These are phyloP conservation scores for Montipora capricornis DNA, from an alignment of 64 coral and sea anemone species.

Conservation along the genomic window DNA sequence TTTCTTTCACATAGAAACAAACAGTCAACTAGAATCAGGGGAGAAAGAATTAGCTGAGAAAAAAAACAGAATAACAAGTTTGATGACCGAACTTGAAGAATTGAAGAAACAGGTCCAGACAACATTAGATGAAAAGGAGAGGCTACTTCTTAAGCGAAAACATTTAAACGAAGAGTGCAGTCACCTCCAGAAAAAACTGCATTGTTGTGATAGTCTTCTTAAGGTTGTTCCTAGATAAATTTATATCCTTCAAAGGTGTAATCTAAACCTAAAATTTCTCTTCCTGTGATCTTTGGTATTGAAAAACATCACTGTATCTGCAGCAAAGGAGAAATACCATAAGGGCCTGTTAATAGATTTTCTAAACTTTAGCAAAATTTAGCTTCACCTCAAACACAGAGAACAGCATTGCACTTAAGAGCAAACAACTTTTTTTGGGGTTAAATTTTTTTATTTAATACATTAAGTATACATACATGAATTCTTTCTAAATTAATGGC, in stretches of 20 bases:
- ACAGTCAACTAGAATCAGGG: slow-evolving; percentile 24
- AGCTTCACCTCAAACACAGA: too few relatives aligned
- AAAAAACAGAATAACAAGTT: background rate
- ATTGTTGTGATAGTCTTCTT: slow-evolving; percentile 64
- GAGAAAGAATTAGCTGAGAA: slow-evolving; percentile 53
- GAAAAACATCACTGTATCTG: too few relatives aligned
- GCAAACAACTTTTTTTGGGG: too few relatives aligned
- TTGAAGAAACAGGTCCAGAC: slow-evolving; percentile 21
- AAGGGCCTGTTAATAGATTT: too few relatives aligned
- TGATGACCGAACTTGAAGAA: slow-evolving; percentile 24
- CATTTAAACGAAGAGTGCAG: slow-evolving; percentile 43
- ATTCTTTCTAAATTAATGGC: too few relatives aligned
- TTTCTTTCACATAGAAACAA: slow-evolving; percentile 20
- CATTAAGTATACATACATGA: too few relatives aligned
- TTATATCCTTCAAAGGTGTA: background rate
- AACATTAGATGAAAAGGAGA: background rate
- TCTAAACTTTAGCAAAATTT: too few relatives aligned
- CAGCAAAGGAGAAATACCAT: too few relatives aligned
- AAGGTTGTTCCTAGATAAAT: slow-evolving; percentile 32
- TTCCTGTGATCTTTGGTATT: too few relatives aligned
- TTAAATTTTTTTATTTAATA: too few relatives aligned
- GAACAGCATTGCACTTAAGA: too few relatives aligned
- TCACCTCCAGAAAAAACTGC: slow-evolving; percentile 52
- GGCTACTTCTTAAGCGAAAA: slow-evolving; percentile 32
- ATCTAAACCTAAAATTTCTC: too few relatives aligned